Conservation (phyloP, 92 coral and sea anemone genomes). For the Pocillopora meandrina region DNA sequence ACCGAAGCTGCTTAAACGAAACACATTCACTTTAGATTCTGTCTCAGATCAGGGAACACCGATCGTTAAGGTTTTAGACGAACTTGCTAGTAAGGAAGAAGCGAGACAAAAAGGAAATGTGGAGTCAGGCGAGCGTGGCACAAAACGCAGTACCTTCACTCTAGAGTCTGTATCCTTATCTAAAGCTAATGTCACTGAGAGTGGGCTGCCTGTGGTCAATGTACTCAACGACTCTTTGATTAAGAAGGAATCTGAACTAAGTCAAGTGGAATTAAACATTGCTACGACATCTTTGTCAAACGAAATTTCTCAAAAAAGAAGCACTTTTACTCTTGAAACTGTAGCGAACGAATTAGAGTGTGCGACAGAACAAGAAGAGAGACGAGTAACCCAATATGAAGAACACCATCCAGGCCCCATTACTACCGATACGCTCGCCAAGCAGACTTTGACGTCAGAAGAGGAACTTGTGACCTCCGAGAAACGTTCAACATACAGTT, state of each 20-base stretch:
- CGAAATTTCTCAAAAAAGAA: slow-evolving; percentile 44
- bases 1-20: slow-evolving; percentile 30
- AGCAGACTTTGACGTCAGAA: neutral
- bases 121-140: neutral
- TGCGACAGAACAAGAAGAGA: slow-evolving; percentile 48
- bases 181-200: slow-evolving; percentile 56
- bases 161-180: slow-evolving; percentile 66
- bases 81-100: slow-evolving; percentile 52
- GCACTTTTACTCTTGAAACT: slow-evolving; percentile 79
- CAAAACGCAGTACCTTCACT: slow-evolving; percentile 69
- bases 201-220: slow-evolving; percentile 11
- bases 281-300: neutral
- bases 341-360: slow-evolving; percentile 64
- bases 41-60: slow-evolving; percentile 73
- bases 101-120: neutral
- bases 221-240: slow-evolving; percentile 12
- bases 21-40: slow-evolving; percentile 55
- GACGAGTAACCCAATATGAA: slow-evolving; percentile 11
- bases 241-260: slow-evolving; percentile 19
- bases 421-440: neutral
- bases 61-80: slow-evolving; percentile 67
- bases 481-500: slow-evolving; percentile 63
- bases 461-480: slow-evolving; percentile 4
- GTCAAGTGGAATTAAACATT: neutral
- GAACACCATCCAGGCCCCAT: neutral